Percentiles rank a stretch among this genome's conserved stretches.
Conservation (phyloP, 1,140 invertebrate genomes). For the Brachionus koreanus region DNA sequence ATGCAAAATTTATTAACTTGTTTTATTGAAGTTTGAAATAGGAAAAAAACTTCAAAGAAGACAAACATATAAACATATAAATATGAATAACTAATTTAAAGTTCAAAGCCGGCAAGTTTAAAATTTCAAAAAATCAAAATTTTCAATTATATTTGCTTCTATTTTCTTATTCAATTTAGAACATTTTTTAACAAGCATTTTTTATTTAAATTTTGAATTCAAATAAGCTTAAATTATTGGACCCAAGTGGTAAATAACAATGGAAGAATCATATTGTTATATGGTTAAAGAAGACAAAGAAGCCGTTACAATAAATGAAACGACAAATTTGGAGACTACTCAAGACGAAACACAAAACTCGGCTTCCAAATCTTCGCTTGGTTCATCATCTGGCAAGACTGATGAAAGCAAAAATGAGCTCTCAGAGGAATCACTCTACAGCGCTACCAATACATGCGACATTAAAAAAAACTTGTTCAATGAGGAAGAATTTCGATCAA, state of each 20-base stretch:
- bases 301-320: not conserved
- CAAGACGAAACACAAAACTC: not conserved
- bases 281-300: not conserved
- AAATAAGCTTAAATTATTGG: not conserved
- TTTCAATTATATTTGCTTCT: not conserved
- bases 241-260: not conserved
- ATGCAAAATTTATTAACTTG: too few relatives aligned
- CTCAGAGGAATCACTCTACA: not conserved
- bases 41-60: too few relatives aligned
- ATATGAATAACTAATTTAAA: too few relatives aligned
- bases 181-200: not conserved
- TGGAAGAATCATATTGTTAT: constrained; percentile 28
- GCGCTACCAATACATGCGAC: not conserved
- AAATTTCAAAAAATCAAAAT: not conserved
- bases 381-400: not conserved
- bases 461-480: constrained; percentile 17
- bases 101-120: too few relatives aligned
- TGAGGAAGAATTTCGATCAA: constrained; percentile 38
- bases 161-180: not conserved
- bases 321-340: not conserved
- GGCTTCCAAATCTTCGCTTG: not conserved
- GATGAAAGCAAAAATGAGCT: not conserved
- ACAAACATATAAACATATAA: too few relatives aligned
- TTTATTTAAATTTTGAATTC: not conserved
- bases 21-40: too few relatives aligned